Evolutionary conservation across 2,113 vertebrate genomes (phyloP), one percentile per base, ranked within the genome.

Genomic region (Budorcas taxicolor): DNA sequence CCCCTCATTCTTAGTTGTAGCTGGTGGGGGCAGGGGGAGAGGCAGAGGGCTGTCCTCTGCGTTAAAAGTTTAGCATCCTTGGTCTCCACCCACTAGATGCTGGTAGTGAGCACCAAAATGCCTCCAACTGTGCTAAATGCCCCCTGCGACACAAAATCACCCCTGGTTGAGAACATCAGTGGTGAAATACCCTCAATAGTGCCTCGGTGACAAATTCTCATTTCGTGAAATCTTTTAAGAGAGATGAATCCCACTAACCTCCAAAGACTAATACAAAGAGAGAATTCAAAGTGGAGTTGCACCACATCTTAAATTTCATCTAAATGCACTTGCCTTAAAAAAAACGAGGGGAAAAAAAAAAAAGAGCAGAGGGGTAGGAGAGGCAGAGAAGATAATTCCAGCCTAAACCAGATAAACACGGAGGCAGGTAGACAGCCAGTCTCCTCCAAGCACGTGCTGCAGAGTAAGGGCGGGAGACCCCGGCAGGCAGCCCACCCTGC

Each of bases 281-380:
- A 19, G 62, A 84, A 53, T 91, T 64, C 74, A 82, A 82, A 95
- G 36, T 60, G 19, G 19, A 93, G 27, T 47, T 78, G 40, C 7
- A 78, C 31, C 21, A 55, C 15, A 7, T 87, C 23, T 71, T 81
- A 60, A 53, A 67, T 88, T 91, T 88, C 40, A 78, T 64, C 62
- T 50, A 93, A 82, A 82, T 95, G 15, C 7, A 78, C 25, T 84
- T 81, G 29, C 47, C 27, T 62, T 92, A 8, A 88, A 86, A 87
- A 58, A 27, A 76, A 62, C 3, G 27, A 62, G 17, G 11, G 23
- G 15, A 27, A 19, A 4, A 33, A 19, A 4, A 12, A 27, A 6
- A 43, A 52, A 64, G 80, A 50, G 5, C 8, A 33, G 16, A 81
- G 14, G 40, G 31, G 23, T 19, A 58, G 45, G 27, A 33, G 31